Percentiles rank a stretch among this genome's conserved stretches.
These are phyloP conservation scores for Clostera curtula DNA, from an alignment of 2,888 invertebrate species.

Conservation along the genomic window DNA sequence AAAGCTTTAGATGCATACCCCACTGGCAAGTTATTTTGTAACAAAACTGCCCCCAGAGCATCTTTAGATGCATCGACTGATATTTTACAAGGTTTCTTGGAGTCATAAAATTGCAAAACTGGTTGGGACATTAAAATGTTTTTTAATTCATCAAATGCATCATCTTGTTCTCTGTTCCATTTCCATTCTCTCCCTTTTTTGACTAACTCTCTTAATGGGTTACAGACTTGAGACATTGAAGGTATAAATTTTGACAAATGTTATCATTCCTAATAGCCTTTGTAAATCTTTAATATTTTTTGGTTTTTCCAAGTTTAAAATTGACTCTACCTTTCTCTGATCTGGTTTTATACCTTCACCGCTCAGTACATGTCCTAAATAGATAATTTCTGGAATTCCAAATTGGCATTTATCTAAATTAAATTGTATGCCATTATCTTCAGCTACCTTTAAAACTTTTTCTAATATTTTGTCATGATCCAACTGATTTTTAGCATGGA, in stretches of 20 bases:
- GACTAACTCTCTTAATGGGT: constrained; percentile 7
- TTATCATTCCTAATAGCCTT: constrained; percentile 10
- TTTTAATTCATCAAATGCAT: constrained; percentile 7
- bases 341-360: too few relatives aligned
- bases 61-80: constrained; percentile 12
- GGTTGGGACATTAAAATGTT: constrained; percentile 4
- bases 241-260: constrained; percentile 14
- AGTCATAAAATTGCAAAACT: constrained; percentile 10
- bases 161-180: constrained; percentile 5
- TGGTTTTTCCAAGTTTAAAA: constrained; percentile 9
- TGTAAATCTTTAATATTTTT: constrained; percentile 11
- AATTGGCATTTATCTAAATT: constrained; percentile 8
- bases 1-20: constrained; percentile 7
- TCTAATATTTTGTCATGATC: neutral
- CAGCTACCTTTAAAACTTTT: too few relatives aligned
- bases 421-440: constrained; percentile 5
- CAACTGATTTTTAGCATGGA: too few relatives aligned
- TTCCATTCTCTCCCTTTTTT: constrained; percentile 11
- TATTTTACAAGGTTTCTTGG: constrained; percentile 7
- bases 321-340: neutral
- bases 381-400: too few relatives aligned
- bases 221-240: constrained; percentile 7
- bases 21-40: constrained; percentile 11
- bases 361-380: neutral
- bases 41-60: constrained; percentile 13